Evolutionary conservation across 2,797 vertebrate genomes (phyloP), one percentile per base, ranked within the genome.

Genomic region (Macroramphosus scolopax): DNA sequence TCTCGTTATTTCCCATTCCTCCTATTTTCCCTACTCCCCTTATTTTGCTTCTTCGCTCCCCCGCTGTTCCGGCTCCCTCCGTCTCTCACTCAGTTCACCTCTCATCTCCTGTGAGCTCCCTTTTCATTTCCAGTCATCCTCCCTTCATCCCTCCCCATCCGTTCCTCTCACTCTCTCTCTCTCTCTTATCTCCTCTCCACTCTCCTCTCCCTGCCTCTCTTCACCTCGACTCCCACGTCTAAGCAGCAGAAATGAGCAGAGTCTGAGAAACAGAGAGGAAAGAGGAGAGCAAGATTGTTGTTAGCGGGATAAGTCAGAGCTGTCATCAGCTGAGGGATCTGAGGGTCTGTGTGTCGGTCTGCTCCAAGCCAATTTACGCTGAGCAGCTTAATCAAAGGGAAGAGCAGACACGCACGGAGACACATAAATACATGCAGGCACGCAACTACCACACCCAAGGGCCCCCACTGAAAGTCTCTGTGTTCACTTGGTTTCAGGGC

Each of bases 311-410:
- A 72, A 85, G 84, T 76, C 82, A 76, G 81, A 84, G 83, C 80
- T 78, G 85, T 85, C 86, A 88, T 87, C 83, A 76, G 75, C 72
- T 63, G 55, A 68, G 72, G 86, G 87, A 89, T 89, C 81, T 85
- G 72, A 63, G 80, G 81, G 63, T 48, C 53, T 22, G 72, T 28
- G 69, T 57, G 57, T 30, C 59, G 48, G 70, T 53, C 51, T 84
- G 73, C 42, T 77, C 58, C 17, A 78, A 57, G 72, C 82, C 85
- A 89, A 88, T 89, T 89, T 87, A 78, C 70, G 31, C 81, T 62
- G 78, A 85, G 78, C 65, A 65, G 79, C 77, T 81, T 86, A 87
- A 90, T 89, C 82, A 87, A 88, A 89, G 80, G 50, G 43, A 75
- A 55, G 53, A 51, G 40, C 52, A 64, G 42, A 50, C 45, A 37